Evolutionary conservation across 1,140 invertebrate genomes (phyloP).

Genomic region (Bombus ignitus): DNA sequence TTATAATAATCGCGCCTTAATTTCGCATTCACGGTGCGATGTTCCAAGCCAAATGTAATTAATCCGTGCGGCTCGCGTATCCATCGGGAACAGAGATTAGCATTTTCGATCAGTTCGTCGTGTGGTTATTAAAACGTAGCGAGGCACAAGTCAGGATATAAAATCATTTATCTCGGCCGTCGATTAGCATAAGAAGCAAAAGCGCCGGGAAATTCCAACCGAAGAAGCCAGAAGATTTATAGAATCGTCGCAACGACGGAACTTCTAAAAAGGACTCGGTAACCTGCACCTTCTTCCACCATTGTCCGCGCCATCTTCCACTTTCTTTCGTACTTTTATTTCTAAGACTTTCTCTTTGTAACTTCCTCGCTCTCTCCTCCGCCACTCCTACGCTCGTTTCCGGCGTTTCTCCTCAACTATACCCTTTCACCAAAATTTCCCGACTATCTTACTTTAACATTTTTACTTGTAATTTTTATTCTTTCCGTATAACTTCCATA

Average conservation of each 20-base stretch:
- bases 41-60: not conserved
- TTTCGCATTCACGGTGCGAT: not conserved
- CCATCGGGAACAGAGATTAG: conserved; percentile 10
- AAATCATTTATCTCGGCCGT: not conserved
- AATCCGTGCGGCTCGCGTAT: not conserved
- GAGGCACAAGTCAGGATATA: not conserved
- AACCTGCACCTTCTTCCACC: conserved; percentile 19
- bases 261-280: conserved; percentile 25
- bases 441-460: not conserved
- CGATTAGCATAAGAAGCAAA: conserved; percentile 14
- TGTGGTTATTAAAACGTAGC: conserved; percentile 3
- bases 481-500: too few species aligned
- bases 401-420: not conserved
- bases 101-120: not conserved
- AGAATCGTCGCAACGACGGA: not conserved
- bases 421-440: not conserved
- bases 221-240: conserved; percentile 18
- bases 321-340: conserved; percentile 31
- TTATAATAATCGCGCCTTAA: conserved; percentile 17
- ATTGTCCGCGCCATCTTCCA: conserved; percentile 31
- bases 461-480: not conserved
- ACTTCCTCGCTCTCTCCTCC: not conserved
- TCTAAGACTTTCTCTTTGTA: conserved; percentile 26
- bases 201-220: not conserved
- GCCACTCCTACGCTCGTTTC: conserved; percentile 6